Evolutionary conservation across 2,888 invertebrate genomes (phyloP).

Genomic region (Tipula unca): DNA sequence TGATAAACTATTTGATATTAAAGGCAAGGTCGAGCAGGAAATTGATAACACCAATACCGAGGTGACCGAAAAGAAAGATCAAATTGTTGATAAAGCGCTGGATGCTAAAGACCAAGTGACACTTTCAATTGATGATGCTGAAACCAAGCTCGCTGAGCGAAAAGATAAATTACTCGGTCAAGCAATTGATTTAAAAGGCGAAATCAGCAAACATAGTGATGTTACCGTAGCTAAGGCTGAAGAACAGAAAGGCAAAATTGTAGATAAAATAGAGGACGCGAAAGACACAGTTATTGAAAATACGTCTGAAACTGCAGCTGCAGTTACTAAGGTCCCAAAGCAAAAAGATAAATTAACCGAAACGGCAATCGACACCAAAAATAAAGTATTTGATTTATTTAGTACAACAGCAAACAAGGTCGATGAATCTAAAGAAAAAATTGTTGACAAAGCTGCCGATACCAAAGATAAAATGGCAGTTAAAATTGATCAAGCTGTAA

Average conservation of each 20-base stretch:
- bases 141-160: background rate
- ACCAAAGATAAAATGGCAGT: background rate
- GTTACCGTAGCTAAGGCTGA: background rate
- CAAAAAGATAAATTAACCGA: background rate
- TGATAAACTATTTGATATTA: background rate
- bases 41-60: background rate
- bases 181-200: background rate
- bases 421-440: background rate
- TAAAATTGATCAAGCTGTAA: background rate
- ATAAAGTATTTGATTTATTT: background rate
- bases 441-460: background rate
- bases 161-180: background rate
- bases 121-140: background rate
- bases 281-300: background rate
- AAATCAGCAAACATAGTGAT: background rate
- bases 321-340: background rate
- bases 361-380: background rate
- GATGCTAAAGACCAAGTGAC: background rate
- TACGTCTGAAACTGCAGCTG: background rate
- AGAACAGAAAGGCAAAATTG: background rate
- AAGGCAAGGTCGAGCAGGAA: background rate
- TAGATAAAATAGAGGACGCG: background rate
- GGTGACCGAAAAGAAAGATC: background rate
- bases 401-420: background rate
- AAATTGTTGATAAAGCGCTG: background rate